Conservation (phyloP, 2,113 vertebrate genomes). For the Phoenicopterus ruber region DNA sequence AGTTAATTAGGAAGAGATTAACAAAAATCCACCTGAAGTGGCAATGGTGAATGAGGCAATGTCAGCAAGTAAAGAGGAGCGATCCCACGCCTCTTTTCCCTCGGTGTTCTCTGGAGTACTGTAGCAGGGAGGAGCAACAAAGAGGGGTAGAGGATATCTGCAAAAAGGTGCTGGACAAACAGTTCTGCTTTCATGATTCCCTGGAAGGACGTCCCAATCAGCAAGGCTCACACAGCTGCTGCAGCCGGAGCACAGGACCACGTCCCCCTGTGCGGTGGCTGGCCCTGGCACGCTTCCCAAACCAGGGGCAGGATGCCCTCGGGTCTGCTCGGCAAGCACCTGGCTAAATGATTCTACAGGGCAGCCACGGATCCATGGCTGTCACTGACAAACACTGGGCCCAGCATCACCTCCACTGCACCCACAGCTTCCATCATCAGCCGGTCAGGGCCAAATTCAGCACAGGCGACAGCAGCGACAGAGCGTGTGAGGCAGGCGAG, state of each 20-base stretch:
- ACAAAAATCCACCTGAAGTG: background rate
- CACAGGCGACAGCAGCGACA: background rate
- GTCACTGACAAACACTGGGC: background rate
- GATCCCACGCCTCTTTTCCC: background rate
- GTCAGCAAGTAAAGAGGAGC: background rate
- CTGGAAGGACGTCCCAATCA: background rate
- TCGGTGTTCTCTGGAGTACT: background rate
- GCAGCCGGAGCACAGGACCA: background rate
- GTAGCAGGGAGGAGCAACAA: background rate
- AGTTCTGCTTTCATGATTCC: background rate
- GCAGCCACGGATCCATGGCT: accelerated
- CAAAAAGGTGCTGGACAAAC: background rate
- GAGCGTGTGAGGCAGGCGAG: background rate
- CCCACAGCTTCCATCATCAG: background rate
- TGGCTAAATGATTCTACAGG: background rate
- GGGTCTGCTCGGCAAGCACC: background rate
- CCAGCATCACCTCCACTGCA: background rate
- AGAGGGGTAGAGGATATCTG: background rate
- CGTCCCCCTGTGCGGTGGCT: background rate
- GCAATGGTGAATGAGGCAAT: background rate
- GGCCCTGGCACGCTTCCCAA: background rate
- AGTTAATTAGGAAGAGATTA: background rate
- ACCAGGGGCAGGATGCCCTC: background rate
- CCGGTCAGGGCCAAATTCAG: background rate
- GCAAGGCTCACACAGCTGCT: background rate